Base-by-base conservation (phyloP, 2,888 invertebrate species). In the Eugnorisma glareosa region DNA sequence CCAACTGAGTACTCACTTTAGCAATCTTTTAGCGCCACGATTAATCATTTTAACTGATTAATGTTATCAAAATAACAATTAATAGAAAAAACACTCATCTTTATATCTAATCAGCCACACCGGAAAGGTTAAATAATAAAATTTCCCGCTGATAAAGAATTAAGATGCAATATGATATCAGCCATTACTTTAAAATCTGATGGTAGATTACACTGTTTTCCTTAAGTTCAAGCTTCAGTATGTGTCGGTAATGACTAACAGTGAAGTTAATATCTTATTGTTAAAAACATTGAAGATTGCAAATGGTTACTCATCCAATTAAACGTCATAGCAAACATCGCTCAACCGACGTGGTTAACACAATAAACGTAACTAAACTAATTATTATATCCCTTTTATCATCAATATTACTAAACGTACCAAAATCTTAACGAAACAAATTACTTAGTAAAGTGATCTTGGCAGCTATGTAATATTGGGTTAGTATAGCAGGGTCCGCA, bases 351-450 rank as follows among this genome's bases (percentile, higher is more conserved):
- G 54, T 15, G 71, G 51, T 75, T 71, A 66, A 71, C 74, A 69
- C 67, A 57, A 67, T 68, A 75, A 79, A 81, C 77, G 43, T 83
- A 80, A 78, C 81, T 77, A 82, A 81, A 77, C 79, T 77, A 86
- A 86, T 86, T 79, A 81, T 74, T 67, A 68, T 66, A 78, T 82
- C 81, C 79, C 75, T 76, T 87, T 87, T 81, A 86, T 81, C 81
- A 81, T 84, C 82, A 87, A 84, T 83, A 79, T 84, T 75, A 81
- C 74, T 85, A 81, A 84, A 77, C 83, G 73, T 54, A 80, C 73
- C 78, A 79, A 84, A 88, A 88, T 84, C 87, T 82, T 82, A 80
- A 82, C 73, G 83, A 86, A 88, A 88, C 86, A 87, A 85, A 88
- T 88, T 88, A 87, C 86, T 88, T 83, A 84, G 89, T 81, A 81